A percentile compares a stretch with the other conserved stretches of the same genome.
Conservation (phyloP, 2,797 vertebrate genomes). For the Rhadinocentrus ornatus region DNA sequence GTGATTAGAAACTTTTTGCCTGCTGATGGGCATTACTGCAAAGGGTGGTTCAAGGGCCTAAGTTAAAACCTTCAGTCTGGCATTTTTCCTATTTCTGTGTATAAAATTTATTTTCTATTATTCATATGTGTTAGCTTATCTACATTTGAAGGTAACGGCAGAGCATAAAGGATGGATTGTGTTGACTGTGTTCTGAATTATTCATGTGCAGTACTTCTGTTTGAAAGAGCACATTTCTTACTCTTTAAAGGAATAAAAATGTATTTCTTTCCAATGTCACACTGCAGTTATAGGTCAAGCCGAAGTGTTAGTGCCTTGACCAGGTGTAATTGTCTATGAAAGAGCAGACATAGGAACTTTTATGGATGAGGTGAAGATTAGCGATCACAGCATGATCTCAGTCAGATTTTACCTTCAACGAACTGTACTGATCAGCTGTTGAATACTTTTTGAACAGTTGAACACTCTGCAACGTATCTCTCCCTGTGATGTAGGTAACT, state of each 20-base stretch:
- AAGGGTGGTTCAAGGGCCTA: neutral
- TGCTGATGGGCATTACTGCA: neutral
- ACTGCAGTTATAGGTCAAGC: too few relatives aligned
- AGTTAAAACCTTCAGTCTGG: too few relatives aligned
- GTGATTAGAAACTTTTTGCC: neutral
- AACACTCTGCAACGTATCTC: conserved; percentile 26
- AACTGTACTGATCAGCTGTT: conserved; percentile 22
- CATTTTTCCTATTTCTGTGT: neutral
- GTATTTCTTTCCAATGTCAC: too few relatives aligned
- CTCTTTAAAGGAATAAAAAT: neutral
- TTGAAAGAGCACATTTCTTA: neutral
- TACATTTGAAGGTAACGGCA: neutral
- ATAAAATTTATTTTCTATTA: neutral
- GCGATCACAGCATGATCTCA: conserved; percentile 14
- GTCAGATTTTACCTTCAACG: conserved; percentile 33
- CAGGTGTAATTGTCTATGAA: conserved; percentile 42
- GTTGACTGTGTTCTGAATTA: neutral
- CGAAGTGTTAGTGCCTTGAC: neutral
- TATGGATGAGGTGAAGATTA: conserved; percentile 10
- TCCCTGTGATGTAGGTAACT: conserved; percentile 82
- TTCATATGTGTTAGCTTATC: neutral
- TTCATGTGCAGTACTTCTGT: neutral
- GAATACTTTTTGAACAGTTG: conserved; percentile 6
- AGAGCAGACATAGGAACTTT: conserved; percentile 5
- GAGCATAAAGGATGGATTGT: neutral